phyloP scores from a whole-genome alignment of 1,140 invertebrate species.

The Zeugodacus cucurbitae region DNA sequence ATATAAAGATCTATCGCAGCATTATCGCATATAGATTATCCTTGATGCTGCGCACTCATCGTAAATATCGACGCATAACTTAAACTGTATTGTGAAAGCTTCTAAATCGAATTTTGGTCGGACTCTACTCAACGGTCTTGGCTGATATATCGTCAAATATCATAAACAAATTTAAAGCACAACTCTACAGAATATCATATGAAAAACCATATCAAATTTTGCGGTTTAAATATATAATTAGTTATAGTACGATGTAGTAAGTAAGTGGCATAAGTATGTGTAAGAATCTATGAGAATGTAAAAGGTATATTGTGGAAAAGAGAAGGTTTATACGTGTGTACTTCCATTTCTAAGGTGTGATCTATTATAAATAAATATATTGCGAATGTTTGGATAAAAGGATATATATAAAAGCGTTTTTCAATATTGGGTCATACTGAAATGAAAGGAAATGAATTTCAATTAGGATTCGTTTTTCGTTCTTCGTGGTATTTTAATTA shows the following conservation, averaged over 20 bases:
- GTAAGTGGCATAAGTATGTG: neutral
- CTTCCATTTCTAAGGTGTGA: neutral
- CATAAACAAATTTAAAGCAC: constrained; percentile 5
- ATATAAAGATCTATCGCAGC: constrained; percentile 11
- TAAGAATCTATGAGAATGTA: neutral
- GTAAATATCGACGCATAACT: constrained; percentile 39
- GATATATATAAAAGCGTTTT: no score
- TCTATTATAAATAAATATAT: constrained; percentile 9
- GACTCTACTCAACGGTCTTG: neutral
- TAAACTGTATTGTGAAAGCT: neutral
- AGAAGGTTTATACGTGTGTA: neutral
- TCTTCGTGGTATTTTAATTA: no score
- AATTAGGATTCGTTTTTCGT: no score
- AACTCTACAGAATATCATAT: constrained; percentile 41
- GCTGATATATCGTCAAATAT: neutral
- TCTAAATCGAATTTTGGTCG: no score
- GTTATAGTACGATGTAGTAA: neutral
- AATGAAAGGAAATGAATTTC: no score
- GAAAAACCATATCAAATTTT: constrained; percentile 42
- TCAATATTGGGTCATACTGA: no score
- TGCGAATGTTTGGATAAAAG: neutral
- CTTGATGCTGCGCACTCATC: constrained; percentile 37
- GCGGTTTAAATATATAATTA: neutral
- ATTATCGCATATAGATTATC: constrained; percentile 19
- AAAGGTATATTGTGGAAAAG: neutral